Evolutionary conservation across 1,140 invertebrate genomes (phyloP).

Genomic region (Manduca sexta): DNA sequence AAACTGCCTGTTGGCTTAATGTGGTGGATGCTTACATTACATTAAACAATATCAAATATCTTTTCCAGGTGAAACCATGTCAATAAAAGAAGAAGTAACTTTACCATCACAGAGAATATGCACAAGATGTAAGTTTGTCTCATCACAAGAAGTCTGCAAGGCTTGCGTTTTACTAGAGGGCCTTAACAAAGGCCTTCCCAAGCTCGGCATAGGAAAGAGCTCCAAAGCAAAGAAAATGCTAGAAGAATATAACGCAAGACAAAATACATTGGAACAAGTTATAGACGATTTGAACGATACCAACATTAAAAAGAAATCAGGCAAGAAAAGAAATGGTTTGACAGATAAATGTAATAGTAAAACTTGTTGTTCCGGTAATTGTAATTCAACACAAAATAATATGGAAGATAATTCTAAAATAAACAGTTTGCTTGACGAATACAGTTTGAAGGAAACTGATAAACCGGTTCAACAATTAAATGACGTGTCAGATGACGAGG

Average conservation of each 20-base stretch:
- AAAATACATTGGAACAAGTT: constrained; percentile 19
- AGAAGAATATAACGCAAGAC: constrained; percentile 57
- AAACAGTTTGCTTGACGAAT: constrained; percentile 37
- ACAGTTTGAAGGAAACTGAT: constrained; percentile 24
- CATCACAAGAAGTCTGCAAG: constrained; percentile 96
- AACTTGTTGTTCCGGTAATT: constrained; percentile 32
- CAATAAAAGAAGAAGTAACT: constrained; percentile 86
- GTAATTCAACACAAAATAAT: constrained; percentile 16
- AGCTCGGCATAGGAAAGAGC: constrained; percentile 88
- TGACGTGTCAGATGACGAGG: constrained; percentile 21
- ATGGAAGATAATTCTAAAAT: constrained; percentile 33
- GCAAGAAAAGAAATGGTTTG: not conserved
- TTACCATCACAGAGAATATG: constrained; percentile 89
- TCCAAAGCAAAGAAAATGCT: constrained; percentile 83
- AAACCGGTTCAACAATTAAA: constrained; percentile 15
- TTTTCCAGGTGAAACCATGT: constrained; percentile 87
- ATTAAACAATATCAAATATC: not conserved
- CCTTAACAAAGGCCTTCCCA: constrained; percentile 93
- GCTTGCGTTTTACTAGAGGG: constrained; percentile 97
- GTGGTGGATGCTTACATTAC: too few species aligned
- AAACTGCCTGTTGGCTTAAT: too few species aligned
- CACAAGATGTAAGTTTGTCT: constrained; percentile 93
- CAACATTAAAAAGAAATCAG: constrained; percentile 9
- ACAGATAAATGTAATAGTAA: constrained; percentile 22
- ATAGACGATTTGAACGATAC: constrained; percentile 12